These are phyloP conservation scores for Zosterops lateralis DNA, from an alignment of 2,113 vertebrate genomes.

Conservation along the genomic window DNA sequence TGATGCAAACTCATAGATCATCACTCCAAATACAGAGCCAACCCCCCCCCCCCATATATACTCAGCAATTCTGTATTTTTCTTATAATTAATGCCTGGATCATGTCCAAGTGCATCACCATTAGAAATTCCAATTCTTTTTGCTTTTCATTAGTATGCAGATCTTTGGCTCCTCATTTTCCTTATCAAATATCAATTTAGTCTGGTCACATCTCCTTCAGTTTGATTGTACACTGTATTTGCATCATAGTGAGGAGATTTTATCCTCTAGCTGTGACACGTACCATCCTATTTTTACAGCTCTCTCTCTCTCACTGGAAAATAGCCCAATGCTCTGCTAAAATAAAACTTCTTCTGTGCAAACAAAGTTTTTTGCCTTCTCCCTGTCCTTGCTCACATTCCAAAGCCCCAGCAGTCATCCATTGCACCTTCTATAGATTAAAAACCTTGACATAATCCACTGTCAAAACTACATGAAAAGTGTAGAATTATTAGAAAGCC, in stretches of 20 bases:
- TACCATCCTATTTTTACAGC: neutral
- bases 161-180: neutral
- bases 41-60: fast-evolving
- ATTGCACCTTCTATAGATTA: neutral
- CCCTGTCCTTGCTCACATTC: neutral
- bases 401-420: neutral
- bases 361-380: neutral
- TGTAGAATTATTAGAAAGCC: neutral
- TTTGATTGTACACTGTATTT: neutral
- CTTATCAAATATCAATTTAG: neutral
- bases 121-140: neutral
- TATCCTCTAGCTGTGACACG: neutral
- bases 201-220: neutral
- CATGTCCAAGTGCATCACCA: neutral
- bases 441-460: neutral
- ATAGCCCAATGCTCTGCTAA: neutral
- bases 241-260: neutral
- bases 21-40: neutral
- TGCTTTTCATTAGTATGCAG: neutral
- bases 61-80: neutral
- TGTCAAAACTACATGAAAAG: neutral
- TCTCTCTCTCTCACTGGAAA: neutral
- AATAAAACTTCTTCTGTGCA: neutral
- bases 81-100: neutral
- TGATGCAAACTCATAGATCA: neutral